A percentile compares a stretch with the other conserved stretches of the same genome.
These are phyloP conservation scores for Isaurus tuberculatus DNA, from an alignment of 92 coral and sea anemone species.

Conservation along the genomic window DNA sequence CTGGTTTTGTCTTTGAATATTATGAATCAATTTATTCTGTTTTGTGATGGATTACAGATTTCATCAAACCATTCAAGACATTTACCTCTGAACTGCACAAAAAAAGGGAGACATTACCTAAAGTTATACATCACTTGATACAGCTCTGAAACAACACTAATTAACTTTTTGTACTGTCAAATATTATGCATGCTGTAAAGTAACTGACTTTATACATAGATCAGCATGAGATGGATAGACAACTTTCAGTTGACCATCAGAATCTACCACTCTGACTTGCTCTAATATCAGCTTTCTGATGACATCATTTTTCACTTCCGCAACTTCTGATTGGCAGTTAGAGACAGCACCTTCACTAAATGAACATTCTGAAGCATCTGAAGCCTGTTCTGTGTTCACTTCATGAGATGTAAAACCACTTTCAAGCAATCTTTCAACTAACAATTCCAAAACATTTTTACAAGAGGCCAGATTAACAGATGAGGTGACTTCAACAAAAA, in stretches of 20 bases:
- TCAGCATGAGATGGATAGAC: constrained; percentile 96
- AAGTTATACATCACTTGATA: too few relatives aligned
- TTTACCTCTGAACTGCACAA: too few relatives aligned
- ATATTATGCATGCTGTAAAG: constrained; percentile 19
- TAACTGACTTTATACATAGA: constrained; percentile 68
- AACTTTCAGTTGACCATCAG: constrained; percentile 89
- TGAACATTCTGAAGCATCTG: constrained; percentile 2
- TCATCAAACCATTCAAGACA: too few relatives aligned
- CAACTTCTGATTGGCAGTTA: neutral
- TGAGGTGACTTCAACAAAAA: constrained; percentile 92
- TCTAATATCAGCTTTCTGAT: constrained; percentile 71
- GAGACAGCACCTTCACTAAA: constrained; percentile 17
- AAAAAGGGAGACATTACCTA: too few relatives aligned
- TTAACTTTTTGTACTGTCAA: neutral
- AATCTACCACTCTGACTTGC: constrained; percentile 81
- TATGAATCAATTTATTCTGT: too few relatives aligned
- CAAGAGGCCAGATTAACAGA: constrained; percentile 76
- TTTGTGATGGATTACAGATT: too few relatives aligned
- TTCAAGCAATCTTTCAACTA: constrained; percentile 79
- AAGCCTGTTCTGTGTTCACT: too few relatives aligned
- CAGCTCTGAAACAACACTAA: neutral
- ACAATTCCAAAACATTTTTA: constrained; percentile 84
- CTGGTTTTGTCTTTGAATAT: too few relatives aligned
- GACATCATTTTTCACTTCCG: neutral
- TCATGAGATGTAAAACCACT: constrained; percentile 83